A percentile compares a stretch with the other conserved stretches of the same genome.
Evolutionary conservation across 35 echinoderm and acorn worm species (phyloP).

Genomic region (Nesometra sesokonis): DNA sequence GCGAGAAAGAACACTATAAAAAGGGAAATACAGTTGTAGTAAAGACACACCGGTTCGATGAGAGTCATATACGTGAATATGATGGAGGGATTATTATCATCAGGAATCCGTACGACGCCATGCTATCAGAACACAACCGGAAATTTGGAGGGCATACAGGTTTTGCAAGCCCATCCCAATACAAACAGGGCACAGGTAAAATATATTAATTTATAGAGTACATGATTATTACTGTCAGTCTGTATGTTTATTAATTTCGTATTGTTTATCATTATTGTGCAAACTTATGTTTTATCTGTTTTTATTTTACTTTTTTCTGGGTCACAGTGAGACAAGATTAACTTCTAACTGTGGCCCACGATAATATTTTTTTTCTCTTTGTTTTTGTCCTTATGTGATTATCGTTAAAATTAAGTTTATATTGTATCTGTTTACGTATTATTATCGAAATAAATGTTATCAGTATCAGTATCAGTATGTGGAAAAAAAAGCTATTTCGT

Average conservation of each 20-base stretch:
- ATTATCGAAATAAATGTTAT: too few relatives aligned
- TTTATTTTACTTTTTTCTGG: too few relatives aligned
- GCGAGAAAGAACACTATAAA: slow-evolving; percentile 74
- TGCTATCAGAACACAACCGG: slow-evolving; percentile 87
- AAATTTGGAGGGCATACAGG: slow-evolving; percentile 95
- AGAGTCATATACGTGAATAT: slow-evolving; percentile 53
- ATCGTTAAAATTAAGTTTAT: too few relatives aligned
- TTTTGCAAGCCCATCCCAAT: slow-evolving; percentile 63
- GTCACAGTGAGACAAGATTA: too few relatives aligned
- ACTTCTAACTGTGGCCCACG: too few relatives aligned
- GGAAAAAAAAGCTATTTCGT: not conserved
- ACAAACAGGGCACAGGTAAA: slow-evolving; percentile 88
- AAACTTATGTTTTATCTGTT: too few relatives aligned
- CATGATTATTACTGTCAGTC: not conserved
- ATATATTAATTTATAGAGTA: not conserved
- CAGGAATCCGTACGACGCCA: slow-evolving; percentile 91
- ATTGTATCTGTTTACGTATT: too few relatives aligned
- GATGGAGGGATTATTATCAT: slow-evolving; percentile 65
- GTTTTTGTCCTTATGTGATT: too few relatives aligned
- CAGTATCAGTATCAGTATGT: too few relatives aligned
- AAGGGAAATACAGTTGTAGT: slow-evolving; percentile 69
- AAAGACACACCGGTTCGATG: slow-evolving; percentile 71
- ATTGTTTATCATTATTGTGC: too few relatives aligned
- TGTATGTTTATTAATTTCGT: not conserved
- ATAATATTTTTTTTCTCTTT: too few relatives aligned